Evolutionary conservation across 2,888 invertebrate species (phyloP).

Genomic region (Anorthoa munda): DNA sequence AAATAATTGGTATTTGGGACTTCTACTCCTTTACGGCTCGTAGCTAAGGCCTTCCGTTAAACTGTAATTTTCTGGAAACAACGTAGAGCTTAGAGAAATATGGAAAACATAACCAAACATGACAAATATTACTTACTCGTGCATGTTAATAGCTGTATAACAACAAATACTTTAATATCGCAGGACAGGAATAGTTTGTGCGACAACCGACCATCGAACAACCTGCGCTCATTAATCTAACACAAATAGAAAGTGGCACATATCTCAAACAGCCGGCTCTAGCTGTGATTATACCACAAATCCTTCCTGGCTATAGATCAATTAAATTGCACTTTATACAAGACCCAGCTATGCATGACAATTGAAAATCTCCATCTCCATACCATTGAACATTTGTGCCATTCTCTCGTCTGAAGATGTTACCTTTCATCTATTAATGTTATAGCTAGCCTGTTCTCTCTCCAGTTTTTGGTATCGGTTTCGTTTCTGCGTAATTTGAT

Average conservation of each 20-base stretch:
- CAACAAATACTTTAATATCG: slow-evolving; percentile 37
- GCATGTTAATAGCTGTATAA: slow-evolving; percentile 27
- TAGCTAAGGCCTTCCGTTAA: neutral
- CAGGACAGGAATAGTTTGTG: slow-evolving; percentile 53
- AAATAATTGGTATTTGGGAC: too few species aligned
- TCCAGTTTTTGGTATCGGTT: neutral
- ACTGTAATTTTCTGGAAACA: neutral
- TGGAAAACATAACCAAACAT: neutral
- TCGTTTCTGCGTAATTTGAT: neutral
- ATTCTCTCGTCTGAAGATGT: neutral
- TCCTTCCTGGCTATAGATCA: slow-evolving; percentile 52
- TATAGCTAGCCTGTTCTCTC: neutral
- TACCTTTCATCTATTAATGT: neutral
- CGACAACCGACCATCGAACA: slow-evolving; percentile 15
- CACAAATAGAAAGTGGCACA: slow-evolving; percentile 67
- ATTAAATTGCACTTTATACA: slow-evolving; percentile 46
- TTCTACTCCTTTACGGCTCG: neutral
- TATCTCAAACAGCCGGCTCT: slow-evolving; percentile 45
- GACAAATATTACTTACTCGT: slow-evolving; percentile 13
- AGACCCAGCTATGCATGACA: slow-evolving; percentile 11
- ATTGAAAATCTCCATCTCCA: slow-evolving; percentile 17
- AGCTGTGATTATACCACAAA: slow-evolving; percentile 41
- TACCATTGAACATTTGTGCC: neutral
- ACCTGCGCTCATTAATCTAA: slow-evolving; percentile 61
- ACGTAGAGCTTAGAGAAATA: neutral